A percentile compares a stretch with the other conserved stretches of the same genome.
These are phyloP conservation scores for Diaphora mendica DNA, from an alignment of 2,888 invertebrate species.

Conservation along the genomic window DNA sequence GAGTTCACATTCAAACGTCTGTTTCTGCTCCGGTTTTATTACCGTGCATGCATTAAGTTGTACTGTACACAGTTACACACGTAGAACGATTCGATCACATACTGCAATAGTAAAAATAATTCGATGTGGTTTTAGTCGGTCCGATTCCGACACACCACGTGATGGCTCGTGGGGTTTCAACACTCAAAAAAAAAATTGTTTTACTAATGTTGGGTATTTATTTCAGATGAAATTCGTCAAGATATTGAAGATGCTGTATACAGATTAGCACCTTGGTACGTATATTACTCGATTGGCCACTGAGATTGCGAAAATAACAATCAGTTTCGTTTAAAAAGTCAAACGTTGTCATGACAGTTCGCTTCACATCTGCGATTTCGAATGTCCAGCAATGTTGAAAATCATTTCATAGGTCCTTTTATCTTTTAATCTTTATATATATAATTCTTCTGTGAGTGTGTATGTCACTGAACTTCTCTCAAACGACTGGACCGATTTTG, in stretches of 20 bases:
- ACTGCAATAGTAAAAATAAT: not conserved
- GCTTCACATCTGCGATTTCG: no score
- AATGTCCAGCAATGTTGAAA: no score
- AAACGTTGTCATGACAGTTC: no score
- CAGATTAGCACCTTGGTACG: constrained; percentile 96
- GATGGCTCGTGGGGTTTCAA: no score
- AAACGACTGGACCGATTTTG: no score
- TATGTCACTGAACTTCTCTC: no score
- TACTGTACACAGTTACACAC: not conserved
- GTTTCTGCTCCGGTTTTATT: not conserved
- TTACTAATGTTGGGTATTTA: not conserved
- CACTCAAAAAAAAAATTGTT: not conserved
- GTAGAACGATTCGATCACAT: not conserved
- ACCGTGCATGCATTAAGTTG: not conserved
- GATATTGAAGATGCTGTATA: constrained; percentile 99
- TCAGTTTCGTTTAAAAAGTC: no score
- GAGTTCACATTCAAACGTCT: not conserved
- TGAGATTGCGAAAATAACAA: no score
- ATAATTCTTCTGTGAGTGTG: no score
- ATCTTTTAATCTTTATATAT: no score
- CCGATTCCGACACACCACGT: no score
- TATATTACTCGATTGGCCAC: not conserved
- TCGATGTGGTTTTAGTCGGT: not conserved
- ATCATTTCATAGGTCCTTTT: no score
- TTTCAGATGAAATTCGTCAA: constrained; percentile 97